A percentile compares a stretch with the other conserved stretches of the same genome.
Conservation (phyloP, 2,113 vertebrate species). For the Numenius arquata region DNA sequence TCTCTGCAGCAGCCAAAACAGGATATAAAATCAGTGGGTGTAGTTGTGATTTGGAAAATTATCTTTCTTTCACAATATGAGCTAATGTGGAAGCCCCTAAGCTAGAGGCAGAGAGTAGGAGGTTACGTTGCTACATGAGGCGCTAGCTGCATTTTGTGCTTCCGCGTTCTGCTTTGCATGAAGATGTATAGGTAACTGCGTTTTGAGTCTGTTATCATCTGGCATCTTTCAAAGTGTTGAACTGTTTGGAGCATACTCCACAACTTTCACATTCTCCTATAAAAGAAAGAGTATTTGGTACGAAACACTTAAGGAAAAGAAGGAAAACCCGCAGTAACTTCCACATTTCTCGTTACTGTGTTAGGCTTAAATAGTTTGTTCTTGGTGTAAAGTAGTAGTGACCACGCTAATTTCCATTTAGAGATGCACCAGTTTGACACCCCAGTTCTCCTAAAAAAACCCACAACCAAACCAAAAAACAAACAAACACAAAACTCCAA, state of each 20-base stretch:
- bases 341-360: neutral
- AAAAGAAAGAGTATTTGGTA: neutral
- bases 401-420: neutral
- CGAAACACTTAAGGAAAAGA: neutral
- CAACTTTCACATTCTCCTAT: neutral
- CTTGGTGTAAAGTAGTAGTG: rapidly evolving
- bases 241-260: neutral
- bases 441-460: neutral
- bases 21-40: neutral
- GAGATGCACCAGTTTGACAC: neutral
- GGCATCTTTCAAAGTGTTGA: neutral
- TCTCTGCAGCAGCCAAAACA: neutral
- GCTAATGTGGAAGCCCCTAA: neutral
- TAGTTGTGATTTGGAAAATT: neutral
- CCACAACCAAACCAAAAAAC: neutral
- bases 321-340: neutral
- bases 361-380: neutral
- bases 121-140: no score
- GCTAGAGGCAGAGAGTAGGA: no score
- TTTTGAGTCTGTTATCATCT: neutral
- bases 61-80: neutral
- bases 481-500: neutral
- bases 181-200: neutral
- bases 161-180: neutral
- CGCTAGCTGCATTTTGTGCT: neutral